Evolutionary conservation across 2,888 invertebrate species (phyloP).

Genomic region (Coelinius sp.): DNA sequence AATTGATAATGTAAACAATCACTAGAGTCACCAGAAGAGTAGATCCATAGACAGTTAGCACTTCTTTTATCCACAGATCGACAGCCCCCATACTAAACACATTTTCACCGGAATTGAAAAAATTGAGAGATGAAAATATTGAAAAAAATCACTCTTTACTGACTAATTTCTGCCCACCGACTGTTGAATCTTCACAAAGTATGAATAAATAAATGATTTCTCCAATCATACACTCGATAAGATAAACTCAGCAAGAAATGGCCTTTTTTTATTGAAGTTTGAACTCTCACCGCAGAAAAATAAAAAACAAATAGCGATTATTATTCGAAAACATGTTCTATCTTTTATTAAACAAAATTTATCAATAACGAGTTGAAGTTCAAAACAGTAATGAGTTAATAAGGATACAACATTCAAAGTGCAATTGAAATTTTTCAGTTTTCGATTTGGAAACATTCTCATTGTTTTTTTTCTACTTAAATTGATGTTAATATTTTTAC

Average conservation of each 20-base stretch:
- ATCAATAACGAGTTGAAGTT: neutral
- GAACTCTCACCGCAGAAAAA: constrained; percentile 7
- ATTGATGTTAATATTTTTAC: too few relatives aligned
- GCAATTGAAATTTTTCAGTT: too few relatives aligned
- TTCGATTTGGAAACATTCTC: too few relatives aligned
- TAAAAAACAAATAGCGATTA: neutral
- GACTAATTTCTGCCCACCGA: constrained; percentile 14
- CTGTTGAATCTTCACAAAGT: constrained; percentile 4
- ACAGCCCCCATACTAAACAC: constrained; percentile 52
- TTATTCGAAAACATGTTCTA: neutral
- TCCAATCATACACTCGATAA: constrained; percentile 31
- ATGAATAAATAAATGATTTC: constrained; percentile 15
- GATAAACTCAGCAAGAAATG: constrained; percentile 31
- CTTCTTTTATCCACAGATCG: constrained; percentile 62
- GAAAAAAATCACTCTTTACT: neutral
- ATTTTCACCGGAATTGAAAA: neutral
- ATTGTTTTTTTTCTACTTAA: too few relatives aligned
- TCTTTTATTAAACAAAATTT: neutral
- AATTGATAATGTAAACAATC: constrained; percentile 46
- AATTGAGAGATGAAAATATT: neutral
- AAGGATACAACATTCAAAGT: too few relatives aligned
- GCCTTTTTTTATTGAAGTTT: constrained; percentile 9
- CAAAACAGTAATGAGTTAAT: neutral
- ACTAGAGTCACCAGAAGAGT: constrained; percentile 41
- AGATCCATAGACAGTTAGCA: constrained; percentile 55